phyloP scores from a whole-genome alignment of 2,888 invertebrate genomes.

The Bellardia pandia region DNA sequence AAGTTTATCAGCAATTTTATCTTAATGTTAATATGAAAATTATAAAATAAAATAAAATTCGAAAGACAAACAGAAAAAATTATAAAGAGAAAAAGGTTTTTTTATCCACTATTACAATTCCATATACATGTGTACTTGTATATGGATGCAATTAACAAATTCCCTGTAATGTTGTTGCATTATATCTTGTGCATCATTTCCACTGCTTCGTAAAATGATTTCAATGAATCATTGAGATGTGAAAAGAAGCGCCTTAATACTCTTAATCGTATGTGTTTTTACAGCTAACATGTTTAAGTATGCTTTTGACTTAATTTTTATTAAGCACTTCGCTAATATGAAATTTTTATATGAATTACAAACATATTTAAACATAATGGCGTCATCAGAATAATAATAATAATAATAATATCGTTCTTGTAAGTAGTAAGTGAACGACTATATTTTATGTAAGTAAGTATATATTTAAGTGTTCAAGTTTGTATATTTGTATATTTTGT shows the following conservation, averaged over 20 bases:
- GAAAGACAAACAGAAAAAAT: no score
- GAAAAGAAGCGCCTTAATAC: neutral
- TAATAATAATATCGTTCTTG: neutral
- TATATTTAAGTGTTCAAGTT: conserved; percentile 9
- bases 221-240: conserved; percentile 12
- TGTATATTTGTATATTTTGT: neutral
- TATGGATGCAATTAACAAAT: neutral
- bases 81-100: neutral
- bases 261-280: conserved; percentile 1
- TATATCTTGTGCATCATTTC: neutral
- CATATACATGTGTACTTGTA: neutral
- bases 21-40: no score
- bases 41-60: no score
- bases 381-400: neutral
- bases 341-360: conserved; percentile 15
- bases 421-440: neutral
- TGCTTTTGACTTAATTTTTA: conserved; percentile 18
- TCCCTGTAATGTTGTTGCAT: neutral
- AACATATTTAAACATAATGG: conserved; percentile 24
- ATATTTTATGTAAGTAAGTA: conserved; percentile 19
- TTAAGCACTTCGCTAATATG: conserved; percentile 17
- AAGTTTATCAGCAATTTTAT: neutral
- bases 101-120: no score
- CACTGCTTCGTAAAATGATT: neutral
- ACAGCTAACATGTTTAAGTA: conserved; percentile 5